Conservation (phyloP, 1,140 invertebrate species). For the Aporrectodea caliginosa region DNA sequence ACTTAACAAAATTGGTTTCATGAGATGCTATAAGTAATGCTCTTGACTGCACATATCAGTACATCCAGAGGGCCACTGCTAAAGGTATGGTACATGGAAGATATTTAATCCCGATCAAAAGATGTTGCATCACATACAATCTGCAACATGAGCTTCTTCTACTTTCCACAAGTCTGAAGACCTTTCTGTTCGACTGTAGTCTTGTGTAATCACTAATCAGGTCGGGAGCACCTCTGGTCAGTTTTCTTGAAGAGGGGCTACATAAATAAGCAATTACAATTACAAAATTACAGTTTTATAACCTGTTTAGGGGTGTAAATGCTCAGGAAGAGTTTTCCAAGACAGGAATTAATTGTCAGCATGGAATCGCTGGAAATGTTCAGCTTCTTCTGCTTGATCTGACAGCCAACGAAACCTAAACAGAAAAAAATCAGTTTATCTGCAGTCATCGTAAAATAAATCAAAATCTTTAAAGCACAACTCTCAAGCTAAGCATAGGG, state of each 20-base stretch:
- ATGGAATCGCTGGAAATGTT: background rate
- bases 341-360: background rate
- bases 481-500: background rate
- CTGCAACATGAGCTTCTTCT: no score
- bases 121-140: no score
- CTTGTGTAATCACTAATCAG: background rate
- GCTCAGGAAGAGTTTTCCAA: background rate
- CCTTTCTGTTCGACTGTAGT: background rate
- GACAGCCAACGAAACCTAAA: background rate
- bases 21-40: no score
- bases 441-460: no score
- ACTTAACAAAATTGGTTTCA: no score
- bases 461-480: no score
- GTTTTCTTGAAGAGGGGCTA: no score
- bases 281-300: background rate
- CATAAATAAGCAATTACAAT: background rate
- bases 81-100: no score
- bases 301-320: background rate
- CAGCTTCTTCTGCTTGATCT: background rate
- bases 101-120: no score
- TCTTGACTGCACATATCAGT: no score
- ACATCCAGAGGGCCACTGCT: no score
- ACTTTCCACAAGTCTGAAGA: background rate
- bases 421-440: no score
- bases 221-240: background rate